Evolutionary conservation across 1,140 invertebrate species (phyloP).

Genomic region (Drosophila oshimai): DNA sequence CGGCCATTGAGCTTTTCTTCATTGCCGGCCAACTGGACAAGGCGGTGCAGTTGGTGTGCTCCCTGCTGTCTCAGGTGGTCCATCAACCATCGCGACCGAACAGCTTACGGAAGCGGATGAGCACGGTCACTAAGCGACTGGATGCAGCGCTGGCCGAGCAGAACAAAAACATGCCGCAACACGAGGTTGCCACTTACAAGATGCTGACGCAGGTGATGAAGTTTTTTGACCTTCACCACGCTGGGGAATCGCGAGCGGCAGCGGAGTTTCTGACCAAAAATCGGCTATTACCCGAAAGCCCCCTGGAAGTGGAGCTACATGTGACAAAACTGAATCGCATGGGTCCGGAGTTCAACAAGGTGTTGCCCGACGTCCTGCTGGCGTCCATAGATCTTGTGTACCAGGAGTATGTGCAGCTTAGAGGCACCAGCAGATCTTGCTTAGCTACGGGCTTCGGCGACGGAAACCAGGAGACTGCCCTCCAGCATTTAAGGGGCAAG

Average conservation of each 20-base stretch:
- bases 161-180: slow-evolving; percentile 83
- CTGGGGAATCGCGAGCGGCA: slow-evolving; percentile 90
- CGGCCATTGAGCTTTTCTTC: slow-evolving; percentile 92
- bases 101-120: slow-evolving; percentile 87
- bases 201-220: slow-evolving; percentile 92
- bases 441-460: background rate
- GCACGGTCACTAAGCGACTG: slow-evolving; percentile 64
- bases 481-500: slow-evolving; percentile 85
- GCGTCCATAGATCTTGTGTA: slow-evolving; percentile 95
- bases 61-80: slow-evolving; percentile 90
- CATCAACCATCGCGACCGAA: slow-evolving; percentile 85
- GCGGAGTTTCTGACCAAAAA: slow-evolving; percentile 89
- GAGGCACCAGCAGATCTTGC: background rate
- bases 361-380: slow-evolving; percentile 92
- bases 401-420: slow-evolving; percentile 86
- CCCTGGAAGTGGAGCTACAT: slow-evolving; percentile 89
- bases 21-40: slow-evolving; percentile 59
- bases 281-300: slow-evolving; percentile 88
- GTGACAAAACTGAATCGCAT: slow-evolving; percentile 87
- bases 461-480: slow-evolving; percentile 84
- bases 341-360: slow-evolving; percentile 88
- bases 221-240: slow-evolving; percentile 96
- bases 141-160: slow-evolving; percentile 67
- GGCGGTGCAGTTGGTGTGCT: slow-evolving; percentile 88
- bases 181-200: slow-evolving; percentile 89